Evolutionary conservation across 2,113 vertebrate species (phyloP).

Genomic region (Caranx melampygus): DNA sequence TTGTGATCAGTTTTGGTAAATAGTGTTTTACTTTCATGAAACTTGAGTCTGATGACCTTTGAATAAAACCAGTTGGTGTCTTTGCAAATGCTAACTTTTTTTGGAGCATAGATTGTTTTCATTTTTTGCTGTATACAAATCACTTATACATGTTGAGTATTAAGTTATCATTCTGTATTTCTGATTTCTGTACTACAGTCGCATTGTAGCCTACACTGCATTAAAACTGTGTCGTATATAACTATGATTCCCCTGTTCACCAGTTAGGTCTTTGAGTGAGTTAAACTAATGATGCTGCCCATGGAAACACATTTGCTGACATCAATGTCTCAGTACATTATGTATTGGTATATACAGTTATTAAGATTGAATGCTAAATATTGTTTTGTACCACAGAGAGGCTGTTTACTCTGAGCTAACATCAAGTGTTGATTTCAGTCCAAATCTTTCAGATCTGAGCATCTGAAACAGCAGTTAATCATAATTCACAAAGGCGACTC

Average conservation of each 20-base stretch:
- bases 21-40: conserved; percentile 22
- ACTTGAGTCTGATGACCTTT: background rate
- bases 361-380: no score
- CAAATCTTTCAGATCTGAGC: conserved; percentile 34
- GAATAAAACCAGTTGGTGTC: background rate
- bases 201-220: background rate
- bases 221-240: background rate
- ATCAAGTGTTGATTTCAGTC: conserved; percentile 27
- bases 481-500: conserved; percentile 53
- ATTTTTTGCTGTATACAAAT: background rate
- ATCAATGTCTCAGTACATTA: no score
- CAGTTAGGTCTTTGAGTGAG: background rate
- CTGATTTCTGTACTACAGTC: background rate
- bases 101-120: background rate
- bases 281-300: conserved; percentile 5
- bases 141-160: background rate
- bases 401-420: background rate
- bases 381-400: background rate
- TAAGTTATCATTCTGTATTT: background rate
- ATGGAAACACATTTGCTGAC: conserved; percentile 3
- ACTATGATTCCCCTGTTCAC: background rate
- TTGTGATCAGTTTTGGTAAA: conserved; percentile 41
- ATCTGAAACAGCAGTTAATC: conserved; percentile 47
- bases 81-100: background rate
- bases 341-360: no score